Base-by-base conservation (phyloP, 2,888 invertebrate species). In the Nematopogon swammerdamellus region DNA sequence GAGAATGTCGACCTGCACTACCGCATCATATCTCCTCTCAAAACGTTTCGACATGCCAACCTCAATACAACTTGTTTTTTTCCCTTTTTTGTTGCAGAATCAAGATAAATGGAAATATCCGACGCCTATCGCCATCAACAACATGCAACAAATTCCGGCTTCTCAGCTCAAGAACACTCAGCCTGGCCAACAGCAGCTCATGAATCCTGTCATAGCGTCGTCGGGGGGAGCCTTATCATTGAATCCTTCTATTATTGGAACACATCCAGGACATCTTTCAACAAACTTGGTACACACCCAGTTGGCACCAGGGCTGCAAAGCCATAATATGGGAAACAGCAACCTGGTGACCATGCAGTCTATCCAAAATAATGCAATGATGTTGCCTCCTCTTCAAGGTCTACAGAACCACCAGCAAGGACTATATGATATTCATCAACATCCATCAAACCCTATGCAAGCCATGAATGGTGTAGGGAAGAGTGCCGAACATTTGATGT, bases 41-140 rank as follows among this genome's bases (percentile, higher is more conserved):
- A n/a, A n/a, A n/a, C n/a, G n/a, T n/a, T n/a, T n/a, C n/a, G n/a
- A n/a, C n/a, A n/a, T n/a, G n/a, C n/a, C n/a, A n/a, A n/a, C n/a
- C n/a, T n/a, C n/a, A n/a, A n/a, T n/a, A n/a, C n/a, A n/a, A n/a
- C n/a, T n/a, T n/a, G n/a, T 36, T 8, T 36, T 14, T 36, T 36
- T 36, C 11, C 36, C n/a, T n/a, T n/a, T n/a, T 36, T 36, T 36
- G 8, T 84, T 86, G 51, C 81, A 91, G 90, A 89, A 85, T 72
- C 89, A 88, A 70, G 91, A 91, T 77, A 92, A 91, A 81, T 92
- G 91, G 91, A 91, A 91, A 69, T 90, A 88, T 72, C 83, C 88
- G 67, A 76, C 86, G 62, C 67, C 84, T 65, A 73, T 79, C 44
- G 64, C 68, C 65, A 82, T 76, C 77, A 76, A 72, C 72, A 83